These are phyloP conservation scores for Anabacerthia variegaticeps DNA, from an alignment of 2,797 vertebrate genomes.

Conservation along the genomic window DNA sequence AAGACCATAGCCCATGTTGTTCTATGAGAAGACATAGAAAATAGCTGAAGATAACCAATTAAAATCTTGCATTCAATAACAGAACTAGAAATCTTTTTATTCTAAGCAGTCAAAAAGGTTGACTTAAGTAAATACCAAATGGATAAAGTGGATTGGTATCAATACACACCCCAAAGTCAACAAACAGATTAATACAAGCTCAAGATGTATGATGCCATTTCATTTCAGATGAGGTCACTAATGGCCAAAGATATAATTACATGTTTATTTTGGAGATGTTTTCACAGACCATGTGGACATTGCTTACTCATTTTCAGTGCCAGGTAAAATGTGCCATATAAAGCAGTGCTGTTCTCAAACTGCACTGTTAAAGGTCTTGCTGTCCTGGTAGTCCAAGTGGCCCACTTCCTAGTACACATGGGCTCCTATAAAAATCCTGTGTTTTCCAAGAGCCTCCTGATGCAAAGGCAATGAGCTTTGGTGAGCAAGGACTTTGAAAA, in stretches of 20 bases:
- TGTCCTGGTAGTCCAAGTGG: neutral
- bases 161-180: neutral
- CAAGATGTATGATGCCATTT: neutral
- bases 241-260: neutral
- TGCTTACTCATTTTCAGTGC: neutral
- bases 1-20: neutral
- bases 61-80: neutral
- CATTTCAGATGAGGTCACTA: neutral
- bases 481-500: neutral
- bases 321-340: neutral
- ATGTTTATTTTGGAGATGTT: neutral
- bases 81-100: neutral
- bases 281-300: accelerated
- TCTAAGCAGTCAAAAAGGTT: neutral
- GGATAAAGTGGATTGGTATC: neutral
- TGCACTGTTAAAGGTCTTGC: accelerated
- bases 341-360: neutral
- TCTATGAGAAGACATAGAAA: neutral
- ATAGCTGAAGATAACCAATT: neutral
- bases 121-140: neutral
- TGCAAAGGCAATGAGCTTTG: neutral
- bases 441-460: neutral
- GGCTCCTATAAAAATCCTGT: neutral
- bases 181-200: neutral
- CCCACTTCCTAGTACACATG: neutral